Evolutionary conservation across 2,113 vertebrate species (phyloP).

Genomic region (Heterocephalus glaber): DNA sequence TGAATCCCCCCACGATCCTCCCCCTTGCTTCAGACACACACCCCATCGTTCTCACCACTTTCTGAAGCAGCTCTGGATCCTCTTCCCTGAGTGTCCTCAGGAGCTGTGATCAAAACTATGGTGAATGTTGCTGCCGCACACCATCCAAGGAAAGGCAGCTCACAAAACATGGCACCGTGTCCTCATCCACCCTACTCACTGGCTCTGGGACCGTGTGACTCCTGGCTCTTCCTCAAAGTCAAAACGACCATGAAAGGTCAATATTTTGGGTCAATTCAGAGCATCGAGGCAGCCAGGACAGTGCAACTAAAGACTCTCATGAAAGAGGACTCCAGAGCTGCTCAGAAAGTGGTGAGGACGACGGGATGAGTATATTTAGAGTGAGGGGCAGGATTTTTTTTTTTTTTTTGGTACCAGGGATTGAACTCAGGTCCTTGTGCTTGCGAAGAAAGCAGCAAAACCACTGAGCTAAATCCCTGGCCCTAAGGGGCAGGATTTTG

Average conservation of each 20-base stretch:
- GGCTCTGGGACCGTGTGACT: background rate
- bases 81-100: background rate
- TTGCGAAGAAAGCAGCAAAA: too few species aligned
- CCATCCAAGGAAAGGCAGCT: background rate
- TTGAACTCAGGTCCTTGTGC: too few species aligned
- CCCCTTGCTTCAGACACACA: background rate
- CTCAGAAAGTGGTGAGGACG: background rate
- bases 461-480: too few species aligned
- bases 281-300: background rate
- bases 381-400: too few species aligned
- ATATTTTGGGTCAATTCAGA: background rate
- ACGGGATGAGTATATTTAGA: too few species aligned
- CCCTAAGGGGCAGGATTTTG: background rate
- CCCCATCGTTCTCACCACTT: fast-evolving
- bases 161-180: background rate
- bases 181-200: background rate
- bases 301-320: fast-evolving
- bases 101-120: background rate
- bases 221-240: background rate
- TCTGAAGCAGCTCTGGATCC: background rate
- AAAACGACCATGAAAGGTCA: background rate
- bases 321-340: background rate
- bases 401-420: too few species aligned
- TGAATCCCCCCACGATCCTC: too few species aligned
- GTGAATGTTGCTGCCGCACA: background rate